Conservation (phyloP, 2,113 vertebrate genomes). For the Cephalopholis sonnerati region DNA sequence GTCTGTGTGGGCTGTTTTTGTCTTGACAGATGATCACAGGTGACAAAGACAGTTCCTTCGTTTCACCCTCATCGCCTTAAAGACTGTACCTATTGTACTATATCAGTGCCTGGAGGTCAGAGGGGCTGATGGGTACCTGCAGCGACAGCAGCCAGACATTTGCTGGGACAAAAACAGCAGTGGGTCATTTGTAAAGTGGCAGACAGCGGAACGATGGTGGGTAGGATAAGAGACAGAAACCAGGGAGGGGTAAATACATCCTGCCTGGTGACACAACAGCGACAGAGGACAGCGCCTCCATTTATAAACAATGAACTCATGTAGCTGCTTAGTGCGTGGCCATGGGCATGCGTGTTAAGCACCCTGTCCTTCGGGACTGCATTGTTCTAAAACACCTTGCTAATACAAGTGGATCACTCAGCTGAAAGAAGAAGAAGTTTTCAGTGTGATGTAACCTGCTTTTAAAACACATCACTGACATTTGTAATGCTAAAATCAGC, state of each 20-base stretch:
- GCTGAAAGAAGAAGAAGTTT: constrained; percentile 20
- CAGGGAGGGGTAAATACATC: background rate
- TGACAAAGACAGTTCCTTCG: constrained; percentile 8
- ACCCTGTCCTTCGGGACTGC: background rate
- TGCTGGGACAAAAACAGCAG: constrained; percentile 36
- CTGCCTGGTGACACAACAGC: constrained; percentile 56
- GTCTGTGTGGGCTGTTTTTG: constrained; percentile 21
- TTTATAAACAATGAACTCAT: constrained; percentile 60
- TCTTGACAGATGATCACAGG: constrained; percentile 29
- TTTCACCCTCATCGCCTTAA: constrained; percentile 42
- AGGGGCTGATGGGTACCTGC: constrained; percentile 10
- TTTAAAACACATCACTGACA: constrained; percentile 12
- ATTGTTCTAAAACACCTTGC: constrained; percentile 30
- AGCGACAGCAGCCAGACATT: constrained; percentile 3
- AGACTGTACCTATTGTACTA: constrained; percentile 39
- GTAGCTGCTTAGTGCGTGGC: background rate
- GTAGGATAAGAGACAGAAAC: constrained; percentile 37
- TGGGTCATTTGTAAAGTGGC: constrained; percentile 61
- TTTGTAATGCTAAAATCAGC: constrained; percentile 43
- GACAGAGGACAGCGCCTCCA: constrained; percentile 12
- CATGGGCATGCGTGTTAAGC: background rate
- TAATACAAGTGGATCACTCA: constrained; percentile 5
- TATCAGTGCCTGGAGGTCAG: background rate
- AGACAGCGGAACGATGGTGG: constrained; percentile 71
- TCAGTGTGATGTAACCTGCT: constrained; percentile 33